Evolutionary conservation across 2,113 vertebrate genomes (phyloP), one percentile per base, ranked within the genome.

Genomic region (Pterocles orientalis): DNA sequence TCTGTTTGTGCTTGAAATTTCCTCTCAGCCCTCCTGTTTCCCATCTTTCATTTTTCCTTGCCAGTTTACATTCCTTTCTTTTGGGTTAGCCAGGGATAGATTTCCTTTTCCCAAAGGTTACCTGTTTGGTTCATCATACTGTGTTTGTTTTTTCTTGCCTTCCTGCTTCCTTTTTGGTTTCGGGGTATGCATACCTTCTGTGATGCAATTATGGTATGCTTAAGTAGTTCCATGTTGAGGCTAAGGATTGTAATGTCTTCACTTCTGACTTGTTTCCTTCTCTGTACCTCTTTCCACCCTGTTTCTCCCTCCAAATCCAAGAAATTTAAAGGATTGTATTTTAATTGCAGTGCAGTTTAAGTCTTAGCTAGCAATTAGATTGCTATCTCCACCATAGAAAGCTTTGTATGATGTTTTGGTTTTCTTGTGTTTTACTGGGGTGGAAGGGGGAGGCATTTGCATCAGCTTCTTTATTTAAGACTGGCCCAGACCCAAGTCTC

Each of bases 141-240:
- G 24, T 95, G 89, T 97, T 97, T 94, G 91, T 96, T 96, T 94
- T 84, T 60, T 84, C 96, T 96, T 95, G 86, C 87, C 80, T 97
- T 97, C 94, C 94, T 96, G 77, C 91, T 96, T 91, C 94, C 94
- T 92, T 91, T 96, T 96, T 97, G 95, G 94, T 97, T 95, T 96
- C 93, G 0, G 96, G 94, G 92, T 96, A 94, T 93, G 94, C 95
- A 96, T 97, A 96, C 96, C 91, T 97, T 94, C 91, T 89, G 96
- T 94, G 94, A 97, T 95, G 93, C 95, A 97, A 95, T 97, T 97
- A 96, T 51, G 54, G 89, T 69, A 75, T 78, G 77, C 92, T 95
- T 97, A 97, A 97, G 88, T 92, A 97, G 94, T 95, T 97, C 96
- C 96, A 97, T 86, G 95, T 93, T 87, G 89, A 96, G 85, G 75